phyloP scores from a whole-genome alignment of 2,113 vertebrate species.

The Emydocephalus ijimae region DNA sequence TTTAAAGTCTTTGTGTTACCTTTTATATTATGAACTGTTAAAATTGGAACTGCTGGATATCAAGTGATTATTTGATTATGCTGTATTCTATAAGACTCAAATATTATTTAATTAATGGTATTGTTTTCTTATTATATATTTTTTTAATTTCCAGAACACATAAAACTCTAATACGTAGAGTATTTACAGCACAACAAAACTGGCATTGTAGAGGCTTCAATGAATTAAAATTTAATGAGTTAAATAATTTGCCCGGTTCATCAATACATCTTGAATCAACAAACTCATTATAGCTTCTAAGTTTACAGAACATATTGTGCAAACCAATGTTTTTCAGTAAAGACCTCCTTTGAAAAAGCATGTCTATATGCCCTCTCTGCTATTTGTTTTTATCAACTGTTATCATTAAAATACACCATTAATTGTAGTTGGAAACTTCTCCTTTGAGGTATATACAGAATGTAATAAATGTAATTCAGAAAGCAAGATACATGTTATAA shows the following conservation, averaged over 20 bases:
- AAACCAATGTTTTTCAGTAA: background rate
- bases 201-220: background rate
- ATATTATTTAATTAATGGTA: background rate
- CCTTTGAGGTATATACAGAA: conserved; percentile 36
- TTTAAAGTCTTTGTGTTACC: background rate
- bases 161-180: background rate
- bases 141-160: background rate
- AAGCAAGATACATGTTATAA: conserved; percentile 22
- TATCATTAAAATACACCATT: conserved; percentile 35
- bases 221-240: background rate
- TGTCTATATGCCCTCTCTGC: background rate
- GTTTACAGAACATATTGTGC: background rate
- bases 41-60: background rate
- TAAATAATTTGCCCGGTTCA: background rate
- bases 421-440: conserved; percentile 30
- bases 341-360: background rate
- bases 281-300: background rate
- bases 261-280: background rate
- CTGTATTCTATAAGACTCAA: background rate
- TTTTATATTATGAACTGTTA: background rate
- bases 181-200: background rate
- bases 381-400: background rate
- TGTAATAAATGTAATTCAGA: conserved; percentile 46
- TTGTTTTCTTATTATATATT: background rate
- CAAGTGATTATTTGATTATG: background rate